Evolutionary conservation across 1,140 invertebrate species (phyloP), one percentile per base, ranked within the genome.

Genomic region (Capitella teleta): DNA sequence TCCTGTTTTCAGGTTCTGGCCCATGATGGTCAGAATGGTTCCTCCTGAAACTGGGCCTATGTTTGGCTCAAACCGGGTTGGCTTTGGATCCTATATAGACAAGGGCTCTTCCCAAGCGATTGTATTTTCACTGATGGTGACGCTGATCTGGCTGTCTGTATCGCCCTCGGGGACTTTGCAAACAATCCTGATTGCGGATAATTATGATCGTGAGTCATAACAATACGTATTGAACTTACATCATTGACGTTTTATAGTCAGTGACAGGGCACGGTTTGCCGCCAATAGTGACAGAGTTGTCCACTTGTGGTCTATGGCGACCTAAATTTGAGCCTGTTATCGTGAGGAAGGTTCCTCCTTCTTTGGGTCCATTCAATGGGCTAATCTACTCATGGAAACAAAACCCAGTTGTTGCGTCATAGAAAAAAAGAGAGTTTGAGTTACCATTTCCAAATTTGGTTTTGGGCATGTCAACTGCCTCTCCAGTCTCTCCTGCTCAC

Each of bases 271-370:
- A 96, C 1, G 85, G 82, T 3, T 89, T 82, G 54, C 86, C 82
- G 1, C 88, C 92, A 62, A 95, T 91, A 8, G 81, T 80, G 49
- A 97, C 87, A 77, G 89, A 89, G 8, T 85, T 86, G 30, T 78
- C 76, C 0, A 96, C 88, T 70, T 96, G 91, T 62, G 85, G 85
- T 60, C 87, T 81, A 57, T 84, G 83, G 40, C 92, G 76, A 0
- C 92, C 92, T 19, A 97, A 76, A 74, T 97, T 94, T 61, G 87
- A 88, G 5, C 92, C 92, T 75, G 91, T 86, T 52, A 97, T 94
- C 14, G 88, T 92, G 0, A 97, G 81, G 38, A 92, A 66, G 16
- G 92, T 95, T 3, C 91, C 91, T 18, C 92, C 91, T 78, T 95
- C 90, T 43, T 93, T 80, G 10, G 91, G 92, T 16, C 91, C 90